Evolutionary conservation across 2,888 invertebrate genomes (phyloP).

Genomic region (Sarcophaga variegata): DNA sequence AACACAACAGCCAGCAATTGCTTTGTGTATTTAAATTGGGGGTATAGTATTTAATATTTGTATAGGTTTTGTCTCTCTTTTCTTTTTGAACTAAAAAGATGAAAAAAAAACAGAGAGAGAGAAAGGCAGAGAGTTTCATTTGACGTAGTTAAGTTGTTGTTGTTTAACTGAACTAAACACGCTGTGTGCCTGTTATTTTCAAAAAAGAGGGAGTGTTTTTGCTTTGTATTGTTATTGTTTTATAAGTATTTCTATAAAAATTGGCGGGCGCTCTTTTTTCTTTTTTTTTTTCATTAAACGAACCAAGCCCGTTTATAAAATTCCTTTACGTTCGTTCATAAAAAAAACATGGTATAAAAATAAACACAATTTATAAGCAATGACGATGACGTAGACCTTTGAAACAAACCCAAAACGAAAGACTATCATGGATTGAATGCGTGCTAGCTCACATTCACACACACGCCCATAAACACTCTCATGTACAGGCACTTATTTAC

Average conservation of each 20-base stretch:
- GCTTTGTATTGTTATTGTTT: constrained; percentile 34
- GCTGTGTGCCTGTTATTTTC: constrained; percentile 58
- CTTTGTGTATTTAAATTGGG: constrained; percentile 43
- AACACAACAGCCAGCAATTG: constrained; percentile 32
- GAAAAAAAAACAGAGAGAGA: background rate
- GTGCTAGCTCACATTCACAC: constrained; percentile 69
- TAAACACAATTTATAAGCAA: constrained; percentile 51
- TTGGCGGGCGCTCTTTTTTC: constrained; percentile 49
- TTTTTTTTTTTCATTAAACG: background rate
- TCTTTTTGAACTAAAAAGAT: background rate
- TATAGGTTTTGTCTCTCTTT: no score
- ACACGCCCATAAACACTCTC: background rate
- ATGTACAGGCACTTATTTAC: constrained; percentile 1
- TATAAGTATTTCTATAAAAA: background rate
- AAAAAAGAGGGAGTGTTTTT: constrained; percentile 67
- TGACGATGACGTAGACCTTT: constrained; percentile 69
- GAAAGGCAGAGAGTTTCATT: background rate
- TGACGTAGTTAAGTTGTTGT: constrained; percentile 24
- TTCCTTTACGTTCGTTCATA: constrained; percentile 28
- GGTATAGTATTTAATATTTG: constrained; percentile 34
- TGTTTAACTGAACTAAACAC: constrained; percentile 4
- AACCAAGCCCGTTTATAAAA: constrained; percentile 64
- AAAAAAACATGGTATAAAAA: constrained; percentile 46
- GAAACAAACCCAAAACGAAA: constrained; percentile 6
- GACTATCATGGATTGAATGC: constrained; percentile 75